Base-by-base conservation (phyloP, 2,797 vertebrate genomes). In the Cirrhinus molitorella region DNA sequence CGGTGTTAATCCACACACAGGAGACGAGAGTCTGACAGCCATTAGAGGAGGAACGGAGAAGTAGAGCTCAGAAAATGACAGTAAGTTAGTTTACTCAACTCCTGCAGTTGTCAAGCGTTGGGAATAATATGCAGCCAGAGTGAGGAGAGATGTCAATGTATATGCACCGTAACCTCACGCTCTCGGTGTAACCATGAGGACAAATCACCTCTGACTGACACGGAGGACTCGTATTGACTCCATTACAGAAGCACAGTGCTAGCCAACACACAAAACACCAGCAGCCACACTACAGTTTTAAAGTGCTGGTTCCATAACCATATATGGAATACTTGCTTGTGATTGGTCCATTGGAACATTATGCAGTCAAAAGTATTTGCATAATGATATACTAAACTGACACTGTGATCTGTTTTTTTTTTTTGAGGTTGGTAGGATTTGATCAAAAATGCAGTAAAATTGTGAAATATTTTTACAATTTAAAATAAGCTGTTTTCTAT, bases 41-140 rank as follows among this genome's bases (percentile, higher is more conserved):
- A 77, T 65, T 70, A 87, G 63, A 86, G 6, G 21, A 80, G 61
- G 55, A 57, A 57, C 47, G 51, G n/a, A 9, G 28, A 66, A 21
- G 2, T n/a, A n/a, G 31, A 72, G 70, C 70, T 72, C 25, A 74
- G 10, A 34, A 34, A 66, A 66, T 37, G 57, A 16, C 61, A 14
- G 17, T 43, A 16, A 43, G 61, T 75, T 43, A 23, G 25, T 51
- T 51, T 66, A 66, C 3, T 23, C 19, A n/a, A 31, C 19, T 34
- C 47, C 75, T 65, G 25, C 59, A 49, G 43, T 65, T 23, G 76
- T 79, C 59, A 51, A 51, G 28, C 4, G 4, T n/a, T 7, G 25
- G 16, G 12, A 63, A 80, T 21, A 34, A 45, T 21, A 49, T 34
- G 67, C 47, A 81, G 13, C 49, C 1, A 31, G 19, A 49, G 49